Evolutionary conservation across 2,888 invertebrate species (phyloP), one percentile per base, ranked within the genome.

Genomic region (Diarsia brunnea): DNA sequence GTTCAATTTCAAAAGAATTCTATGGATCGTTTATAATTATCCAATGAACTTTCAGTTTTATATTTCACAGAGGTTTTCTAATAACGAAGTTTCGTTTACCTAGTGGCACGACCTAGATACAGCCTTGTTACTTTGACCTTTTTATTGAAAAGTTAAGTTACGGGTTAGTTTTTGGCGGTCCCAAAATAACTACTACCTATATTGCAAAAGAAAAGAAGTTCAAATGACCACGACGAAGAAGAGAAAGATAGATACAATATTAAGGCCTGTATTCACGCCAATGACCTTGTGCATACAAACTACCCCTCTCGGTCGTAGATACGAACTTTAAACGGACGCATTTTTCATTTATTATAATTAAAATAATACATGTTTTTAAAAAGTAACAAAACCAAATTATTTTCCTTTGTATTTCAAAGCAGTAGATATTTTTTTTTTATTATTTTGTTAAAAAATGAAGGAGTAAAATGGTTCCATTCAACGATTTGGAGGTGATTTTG

Each of bases 141-240:
- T 67, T 78, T 80, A 80, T n/a, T 45, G 8, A 49, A 66, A 64
- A 78, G 16, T 31, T 24, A 47, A 51, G 24, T 14, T 45, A 51
- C 24, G 10, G 53, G 14, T 78, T 78, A 69, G 14, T 38, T 47
- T 24, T 55, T 8, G 7, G 21, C n/a, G n/a, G 12, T 63, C 1
- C 27, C 21, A 0, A 69, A 61, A 61, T 75, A 58, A 58, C 8
- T 64, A 27, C 2, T 0, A 27, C 2, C 0, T 38, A 51, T 4
- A 45, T 47, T 43, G n/a, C 4, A 11, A 8, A 49, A 58, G 16
- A 73, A 73, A 45, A 14, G 2, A 38, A 58, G 16, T 60, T 49
- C 2, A 74, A 47, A 47, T 27, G 10, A 49, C 27, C 21, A 11
- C 14, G 21, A 55, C n/a, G 3, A 12, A 58, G 1, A n/a, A n/a